phyloP scores from a whole-genome alignment of 2,888 invertebrate species.

The Ceraclea dissimilis region DNA sequence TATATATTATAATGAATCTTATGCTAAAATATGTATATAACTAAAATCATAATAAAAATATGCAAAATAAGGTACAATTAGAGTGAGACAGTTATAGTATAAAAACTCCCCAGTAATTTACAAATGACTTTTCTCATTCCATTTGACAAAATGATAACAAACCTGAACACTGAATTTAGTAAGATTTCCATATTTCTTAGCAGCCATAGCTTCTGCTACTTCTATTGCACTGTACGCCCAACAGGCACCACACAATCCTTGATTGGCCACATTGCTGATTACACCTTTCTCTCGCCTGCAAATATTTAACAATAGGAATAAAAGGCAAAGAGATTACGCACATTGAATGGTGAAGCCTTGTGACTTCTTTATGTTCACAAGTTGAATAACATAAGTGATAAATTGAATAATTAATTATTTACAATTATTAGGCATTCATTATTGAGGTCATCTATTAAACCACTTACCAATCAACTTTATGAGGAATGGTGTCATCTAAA shows the following conservation, averaged over 20 bases:
- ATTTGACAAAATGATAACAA: neutral
- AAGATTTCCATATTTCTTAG: conserved; percentile 55
- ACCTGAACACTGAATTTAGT: conserved; percentile 64
- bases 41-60: too few relatives aligned
- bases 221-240: conserved; percentile 80
- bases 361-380: neutral
- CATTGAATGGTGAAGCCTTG: too few relatives aligned
- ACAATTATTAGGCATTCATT: too few relatives aligned
- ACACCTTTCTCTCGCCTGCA: conserved; percentile 60
- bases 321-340: too few relatives aligned
- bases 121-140: neutral
- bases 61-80: too few relatives aligned
- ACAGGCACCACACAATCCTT: conserved; percentile 74
- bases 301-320: conserved; percentile 23
- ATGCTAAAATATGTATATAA: neutral
- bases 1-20: neutral
- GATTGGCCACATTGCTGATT: conserved; percentile 60
- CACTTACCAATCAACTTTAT: conserved; percentile 49
- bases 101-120: too few relatives aligned
- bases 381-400: neutral
- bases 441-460: neutral
- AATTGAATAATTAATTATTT: neutral
- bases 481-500: conserved; percentile 33
- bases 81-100: too few relatives aligned
- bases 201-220: conserved; percentile 68